These are phyloP conservation scores for Pogonophryne albipinna DNA, from an alignment of 2,797 vertebrate species.

Conservation along the genomic window DNA sequence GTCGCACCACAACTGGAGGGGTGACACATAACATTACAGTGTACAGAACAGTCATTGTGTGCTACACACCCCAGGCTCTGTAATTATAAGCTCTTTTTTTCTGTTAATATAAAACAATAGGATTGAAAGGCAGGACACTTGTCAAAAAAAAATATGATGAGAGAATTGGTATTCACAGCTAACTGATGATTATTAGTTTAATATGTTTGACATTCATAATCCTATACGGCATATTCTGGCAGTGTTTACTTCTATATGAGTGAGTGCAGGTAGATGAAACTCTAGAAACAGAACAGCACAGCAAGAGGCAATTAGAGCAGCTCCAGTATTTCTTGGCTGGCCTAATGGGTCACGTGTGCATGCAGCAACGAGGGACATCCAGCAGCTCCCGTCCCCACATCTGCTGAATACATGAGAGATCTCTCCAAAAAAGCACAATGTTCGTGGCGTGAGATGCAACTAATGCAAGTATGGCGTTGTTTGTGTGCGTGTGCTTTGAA, in stretches of 20 bases:
- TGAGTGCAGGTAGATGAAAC: slow-evolving; percentile 60
- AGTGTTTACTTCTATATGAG: slow-evolving; percentile 37
- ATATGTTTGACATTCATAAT: slow-evolving; percentile 14
- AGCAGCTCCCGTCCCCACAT: slow-evolving; percentile 57
- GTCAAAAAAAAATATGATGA: slow-evolving; percentile 13
- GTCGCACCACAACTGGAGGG: not conserved
- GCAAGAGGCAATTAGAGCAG: slow-evolving; percentile 76
- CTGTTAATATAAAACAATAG: not conserved
- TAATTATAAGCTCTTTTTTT: not conserved
- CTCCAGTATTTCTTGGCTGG: slow-evolving; percentile 65
- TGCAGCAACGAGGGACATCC: slow-evolving; percentile 68
- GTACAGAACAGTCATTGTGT: slow-evolving; percentile 4
- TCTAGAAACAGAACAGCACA: slow-evolving; percentile 60
- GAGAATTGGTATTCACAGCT: not conserved
- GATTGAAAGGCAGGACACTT: not conserved
- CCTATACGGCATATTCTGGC: slow-evolving; percentile 2
- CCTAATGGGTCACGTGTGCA: slow-evolving; percentile 73
- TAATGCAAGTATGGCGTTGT: not conserved
- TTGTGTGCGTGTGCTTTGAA: slow-evolving; percentile 14
- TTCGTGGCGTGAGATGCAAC: slow-evolving; percentile 10
- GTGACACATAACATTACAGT: slow-evolving; percentile 7
- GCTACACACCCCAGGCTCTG: not conserved
- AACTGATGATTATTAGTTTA: slow-evolving; percentile 7
- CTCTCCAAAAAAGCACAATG: slow-evolving; percentile 54
- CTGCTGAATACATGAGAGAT: slow-evolving; percentile 77